phyloP scores from a whole-genome alignment of 2,113 vertebrate species.

The Semnornis frantzii region DNA sequence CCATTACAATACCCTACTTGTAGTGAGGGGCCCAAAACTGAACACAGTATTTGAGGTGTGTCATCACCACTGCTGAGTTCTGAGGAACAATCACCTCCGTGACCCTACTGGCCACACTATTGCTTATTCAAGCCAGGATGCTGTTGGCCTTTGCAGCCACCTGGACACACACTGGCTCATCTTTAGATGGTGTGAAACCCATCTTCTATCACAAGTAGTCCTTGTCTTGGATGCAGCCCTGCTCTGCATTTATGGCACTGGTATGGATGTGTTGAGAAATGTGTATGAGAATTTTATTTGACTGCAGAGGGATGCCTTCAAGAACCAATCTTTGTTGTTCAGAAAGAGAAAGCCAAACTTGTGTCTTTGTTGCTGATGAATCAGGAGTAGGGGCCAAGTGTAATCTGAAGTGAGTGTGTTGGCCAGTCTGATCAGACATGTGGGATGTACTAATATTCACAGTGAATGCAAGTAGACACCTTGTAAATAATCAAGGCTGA shows the following conservation, averaged over 20 bases:
- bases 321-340: conserved; percentile 35
- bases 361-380: conserved; percentile 40
- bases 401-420: background rate
- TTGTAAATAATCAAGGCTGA: conserved; percentile 62
- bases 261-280: conserved; percentile 2
- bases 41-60: too few relatives aligned
- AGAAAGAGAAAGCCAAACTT: conserved; percentile 31
- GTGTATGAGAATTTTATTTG: background rate
- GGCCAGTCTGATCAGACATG: conserved; percentile 17
- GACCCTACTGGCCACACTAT: too few relatives aligned
- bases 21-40: too few relatives aligned
- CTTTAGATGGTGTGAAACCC: background rate
- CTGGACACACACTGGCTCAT: too few relatives aligned
- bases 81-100: too few relatives aligned
- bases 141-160: too few relatives aligned
- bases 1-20: too few relatives aligned
- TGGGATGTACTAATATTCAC: conserved; percentile 42
- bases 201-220: background rate
- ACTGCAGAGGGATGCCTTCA: background rate
- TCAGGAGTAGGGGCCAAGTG: conserved; percentile 16
- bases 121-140: too few relatives aligned
- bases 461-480: conserved; percentile 40
- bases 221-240: background rate
- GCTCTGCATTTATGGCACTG: background rate
- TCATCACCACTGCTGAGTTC: too few relatives aligned